Conservation (phyloP, 2,797 vertebrate species). For the Sebastes taczanowskii region DNA sequence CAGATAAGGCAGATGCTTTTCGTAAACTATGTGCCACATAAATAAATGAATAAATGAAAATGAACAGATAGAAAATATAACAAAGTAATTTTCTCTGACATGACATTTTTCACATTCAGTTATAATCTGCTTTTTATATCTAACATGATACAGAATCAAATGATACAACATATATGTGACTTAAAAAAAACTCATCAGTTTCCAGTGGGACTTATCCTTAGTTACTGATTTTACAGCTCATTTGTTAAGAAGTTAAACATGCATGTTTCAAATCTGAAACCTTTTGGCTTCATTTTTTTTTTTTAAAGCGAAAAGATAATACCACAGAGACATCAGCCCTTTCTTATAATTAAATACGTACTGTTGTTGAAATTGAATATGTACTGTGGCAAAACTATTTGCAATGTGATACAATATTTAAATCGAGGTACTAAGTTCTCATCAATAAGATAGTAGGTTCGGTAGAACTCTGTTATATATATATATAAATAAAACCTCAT, state of each 20-base stretch:
- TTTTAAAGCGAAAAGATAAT: background rate
- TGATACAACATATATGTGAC: background rate
- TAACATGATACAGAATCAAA: background rate
- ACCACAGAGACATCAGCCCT: background rate
- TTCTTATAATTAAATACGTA: background rate
- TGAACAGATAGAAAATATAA: conserved; percentile 14
- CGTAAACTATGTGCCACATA: too few species aligned
- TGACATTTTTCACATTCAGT: conserved; percentile 61
- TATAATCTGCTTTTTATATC: conserved; percentile 61
- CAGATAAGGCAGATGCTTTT: too few species aligned
- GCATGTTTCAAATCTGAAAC: background rate
- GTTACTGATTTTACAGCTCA: background rate
- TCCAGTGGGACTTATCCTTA: background rate
- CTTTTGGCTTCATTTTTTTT: background rate
- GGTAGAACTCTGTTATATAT: background rate
- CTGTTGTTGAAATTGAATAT: background rate
- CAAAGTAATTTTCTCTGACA: conserved; percentile 33
- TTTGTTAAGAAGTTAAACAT: background rate
- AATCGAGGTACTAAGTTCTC: background rate
- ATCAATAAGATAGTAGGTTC: background rate
- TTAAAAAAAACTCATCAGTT: background rate
- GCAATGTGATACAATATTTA: background rate
- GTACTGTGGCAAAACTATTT: background rate
- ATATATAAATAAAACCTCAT: background rate
- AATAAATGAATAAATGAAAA: too few species aligned